Conservation (phyloP, 2,113 vertebrate genomes). For the Colaptes auratus region DNA sequence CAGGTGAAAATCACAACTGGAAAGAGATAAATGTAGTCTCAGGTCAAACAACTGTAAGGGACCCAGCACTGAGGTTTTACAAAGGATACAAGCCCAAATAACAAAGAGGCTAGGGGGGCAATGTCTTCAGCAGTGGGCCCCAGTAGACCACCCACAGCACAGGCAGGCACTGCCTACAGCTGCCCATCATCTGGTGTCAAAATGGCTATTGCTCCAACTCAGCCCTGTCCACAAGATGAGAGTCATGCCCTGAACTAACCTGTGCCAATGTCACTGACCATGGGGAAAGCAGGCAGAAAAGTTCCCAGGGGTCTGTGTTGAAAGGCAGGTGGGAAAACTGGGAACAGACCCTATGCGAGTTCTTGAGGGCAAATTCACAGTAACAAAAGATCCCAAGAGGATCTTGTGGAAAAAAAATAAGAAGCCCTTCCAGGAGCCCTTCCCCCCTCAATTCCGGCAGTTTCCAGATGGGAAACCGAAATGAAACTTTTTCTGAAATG, state of each 20-base stretch:
- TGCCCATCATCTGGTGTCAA: neutral
- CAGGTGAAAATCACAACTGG: neutral
- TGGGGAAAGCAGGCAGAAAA: accelerated
- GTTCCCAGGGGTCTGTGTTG: accelerated
- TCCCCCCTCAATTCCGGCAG: neutral
- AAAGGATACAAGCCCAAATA: neutral
- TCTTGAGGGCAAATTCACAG: neutral
- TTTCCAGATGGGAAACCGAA: slow-evolving; percentile 64
- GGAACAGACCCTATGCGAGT: neutral
- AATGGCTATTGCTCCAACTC: neutral
- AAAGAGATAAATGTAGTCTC: neutral
- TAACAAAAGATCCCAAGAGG: slow-evolving; percentile 31
- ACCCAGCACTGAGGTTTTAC: neutral
- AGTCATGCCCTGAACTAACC: neutral
- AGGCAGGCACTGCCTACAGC: neutral
- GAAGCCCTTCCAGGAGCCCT: slow-evolving; percentile 27
- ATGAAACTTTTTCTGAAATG: slow-evolving; percentile 20
- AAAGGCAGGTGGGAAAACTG: neutral
- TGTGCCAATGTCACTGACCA: neutral
- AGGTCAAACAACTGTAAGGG: neutral
- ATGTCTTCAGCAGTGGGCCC: accelerated
- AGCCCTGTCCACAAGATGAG: accelerated
- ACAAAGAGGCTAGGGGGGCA: neutral
- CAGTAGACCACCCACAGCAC: accelerated
- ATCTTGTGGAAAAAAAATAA: neutral